These are phyloP conservation scores for Palythoa grandiflora DNA, from an alignment of 92 coral and sea anemone genomes.

Conservation along the genomic window DNA sequence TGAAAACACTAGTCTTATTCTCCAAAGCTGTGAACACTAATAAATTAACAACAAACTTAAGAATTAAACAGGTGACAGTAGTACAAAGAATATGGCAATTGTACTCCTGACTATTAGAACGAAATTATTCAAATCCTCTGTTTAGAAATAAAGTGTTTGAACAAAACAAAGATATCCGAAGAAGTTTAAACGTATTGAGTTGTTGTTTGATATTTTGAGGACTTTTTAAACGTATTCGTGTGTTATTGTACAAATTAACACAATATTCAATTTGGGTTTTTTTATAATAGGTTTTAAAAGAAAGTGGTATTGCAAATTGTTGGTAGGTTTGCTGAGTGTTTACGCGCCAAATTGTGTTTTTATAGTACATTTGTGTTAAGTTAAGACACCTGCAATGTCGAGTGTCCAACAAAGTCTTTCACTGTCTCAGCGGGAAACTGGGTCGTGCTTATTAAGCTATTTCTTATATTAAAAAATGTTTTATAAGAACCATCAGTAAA, in stretches of 20 bases:
- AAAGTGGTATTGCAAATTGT: not conserved
- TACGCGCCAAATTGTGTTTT: not conserved
- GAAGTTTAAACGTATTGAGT: not conserved
- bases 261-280: slow-evolving; percentile 12
- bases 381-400: slow-evolving; percentile 25
- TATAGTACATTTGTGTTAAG: not conserved
- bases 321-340: not conserved
- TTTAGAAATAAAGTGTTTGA: slow-evolving; percentile 12
- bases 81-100: slow-evolving; percentile 15
- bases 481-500: slow-evolving; percentile 17
- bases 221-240: slow-evolving; percentile 6
- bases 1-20: slow-evolving; percentile 18
- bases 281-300: not conserved
- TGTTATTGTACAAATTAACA: slow-evolving; percentile 2
- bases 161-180: slow-evolving; percentile 6
- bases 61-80: slow-evolving; percentile 6
- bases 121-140: slow-evolving; percentile 34
- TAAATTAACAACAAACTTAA: not conserved
- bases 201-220: not conserved
- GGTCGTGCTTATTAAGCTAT: slow-evolving; percentile 22
- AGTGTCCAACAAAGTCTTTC: slow-evolving; percentile 11
- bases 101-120: slow-evolving; percentile 5
- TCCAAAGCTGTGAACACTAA: slow-evolving; percentile 23
- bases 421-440: slow-evolving; percentile 20
- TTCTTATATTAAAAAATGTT: not conserved